phyloP scores from a whole-genome alignment of 37 sponge, comb jelly and placozoan species.

The Ianthella basta region DNA sequence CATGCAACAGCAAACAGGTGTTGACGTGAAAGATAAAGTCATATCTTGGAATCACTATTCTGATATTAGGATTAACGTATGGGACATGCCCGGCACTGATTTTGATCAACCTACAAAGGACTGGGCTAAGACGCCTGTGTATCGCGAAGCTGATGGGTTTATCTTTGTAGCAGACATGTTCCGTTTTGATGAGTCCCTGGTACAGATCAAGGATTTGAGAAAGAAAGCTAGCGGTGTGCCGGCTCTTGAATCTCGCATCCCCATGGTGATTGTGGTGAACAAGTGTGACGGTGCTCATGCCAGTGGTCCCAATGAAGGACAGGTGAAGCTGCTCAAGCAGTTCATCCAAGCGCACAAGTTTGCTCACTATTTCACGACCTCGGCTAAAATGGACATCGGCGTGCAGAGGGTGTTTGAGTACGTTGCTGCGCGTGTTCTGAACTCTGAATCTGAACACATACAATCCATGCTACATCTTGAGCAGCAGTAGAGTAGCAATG shows the following conservation, averaged over 20 bases:
- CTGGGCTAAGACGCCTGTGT: neutral
- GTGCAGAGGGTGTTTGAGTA: constrained; percentile 1
- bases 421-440: neutral
- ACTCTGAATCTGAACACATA: neutral
- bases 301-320: neutral
- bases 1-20: neutral
- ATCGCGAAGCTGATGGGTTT: constrained; percentile 1
- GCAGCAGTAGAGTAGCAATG: too few relatives aligned
- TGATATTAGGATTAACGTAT: constrained; percentile 2
- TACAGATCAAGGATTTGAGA: neutral
- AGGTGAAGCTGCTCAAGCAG: neutral
- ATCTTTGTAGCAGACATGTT: constrained; percentile 17
- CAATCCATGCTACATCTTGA: too few relatives aligned
- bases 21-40: neutral
- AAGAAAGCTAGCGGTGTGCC: neutral
- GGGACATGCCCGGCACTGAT: neutral
- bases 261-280: constrained; percentile 16
- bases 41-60: constrained; percentile 16
- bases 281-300: neutral
- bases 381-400: neutral
- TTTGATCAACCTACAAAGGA: too few relatives aligned
- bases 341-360: neutral
- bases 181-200: neutral
- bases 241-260: neutral
- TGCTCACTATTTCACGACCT: neutral